Evolutionary conservation across 2,113 vertebrate species (phyloP).

Genomic region (Neolamprologus modestus): DNA sequence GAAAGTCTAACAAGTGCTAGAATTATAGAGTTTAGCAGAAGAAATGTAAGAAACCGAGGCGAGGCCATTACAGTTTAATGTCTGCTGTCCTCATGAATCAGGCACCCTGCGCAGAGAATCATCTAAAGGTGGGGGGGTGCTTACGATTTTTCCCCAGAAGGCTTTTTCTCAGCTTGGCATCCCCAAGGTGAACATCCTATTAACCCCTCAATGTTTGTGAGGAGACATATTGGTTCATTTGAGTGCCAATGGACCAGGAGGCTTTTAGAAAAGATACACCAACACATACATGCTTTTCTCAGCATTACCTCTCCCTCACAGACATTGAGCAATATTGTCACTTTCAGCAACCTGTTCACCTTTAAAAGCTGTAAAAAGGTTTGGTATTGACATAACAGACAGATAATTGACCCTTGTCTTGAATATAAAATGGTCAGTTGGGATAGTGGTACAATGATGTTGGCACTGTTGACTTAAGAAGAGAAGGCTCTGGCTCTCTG

Average conservation of each 20-base stretch:
- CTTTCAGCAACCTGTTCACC: neutral
- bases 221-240: constrained; percentile 41
- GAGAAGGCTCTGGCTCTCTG: neutral
- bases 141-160: constrained; percentile 3
- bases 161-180: constrained; percentile 21
- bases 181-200: constrained; percentile 51
- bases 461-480: neutral
- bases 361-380: neutral
- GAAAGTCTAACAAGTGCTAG: constrained; percentile 13
- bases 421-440: neutral
- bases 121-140: neutral
- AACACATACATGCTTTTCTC: neutral
- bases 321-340: neutral
- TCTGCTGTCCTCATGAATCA: constrained; percentile 29
- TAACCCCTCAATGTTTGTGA: constrained; percentile 47
- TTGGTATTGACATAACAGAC: neutral
- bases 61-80: constrained; percentile 37
- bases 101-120: neutral
- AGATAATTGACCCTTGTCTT: neutral
- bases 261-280: neutral
- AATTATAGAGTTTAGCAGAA: constrained; percentile 9
- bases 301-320: neutral
- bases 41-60: neutral
- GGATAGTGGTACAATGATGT: neutral
- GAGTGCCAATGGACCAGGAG: constrained; percentile 30